A percentile compares a stretch with the other conserved stretches of the same genome.
Conservation (phyloP, 2,888 invertebrate genomes). For the Elgonia sp. region DNA sequence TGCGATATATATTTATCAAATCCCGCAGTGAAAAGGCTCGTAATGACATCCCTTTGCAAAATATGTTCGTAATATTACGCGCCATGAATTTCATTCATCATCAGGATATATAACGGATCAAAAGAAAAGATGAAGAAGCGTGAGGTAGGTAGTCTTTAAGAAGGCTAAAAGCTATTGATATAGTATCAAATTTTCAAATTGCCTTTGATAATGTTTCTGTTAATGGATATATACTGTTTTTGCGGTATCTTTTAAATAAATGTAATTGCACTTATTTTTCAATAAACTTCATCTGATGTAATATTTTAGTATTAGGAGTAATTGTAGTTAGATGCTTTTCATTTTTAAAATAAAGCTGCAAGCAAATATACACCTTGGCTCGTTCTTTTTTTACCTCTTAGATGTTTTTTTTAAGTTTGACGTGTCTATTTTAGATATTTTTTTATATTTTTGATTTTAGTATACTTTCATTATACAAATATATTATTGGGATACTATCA, state of each 20-base stretch:
- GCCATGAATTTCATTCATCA: slow-evolving; percentile 68
- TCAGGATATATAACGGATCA: slow-evolving; percentile 78
- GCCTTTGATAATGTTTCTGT: background rate
- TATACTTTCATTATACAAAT: no score
- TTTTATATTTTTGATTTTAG: no score
- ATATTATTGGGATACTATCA: background rate
- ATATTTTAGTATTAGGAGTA: no score
- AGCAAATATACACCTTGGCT: no score
- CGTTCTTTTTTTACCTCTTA: no score
- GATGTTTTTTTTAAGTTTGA: no score
- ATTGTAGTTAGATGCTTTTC: no score
- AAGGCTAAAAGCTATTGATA: slow-evolving; percentile 82
- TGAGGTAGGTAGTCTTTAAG: slow-evolving; percentile 73
- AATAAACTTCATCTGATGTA: no score
- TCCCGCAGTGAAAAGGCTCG: slow-evolving; percentile 47
- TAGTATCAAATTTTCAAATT: slow-evolving; percentile 21
- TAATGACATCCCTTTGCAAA: slow-evolving; percentile 72
- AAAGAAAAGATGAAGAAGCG: slow-evolving; percentile 78
- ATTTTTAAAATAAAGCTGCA: no score
- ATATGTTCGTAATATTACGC: slow-evolving; percentile 80
- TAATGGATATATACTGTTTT: background rate
- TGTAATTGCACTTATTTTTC: no score
- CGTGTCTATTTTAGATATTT: no score
- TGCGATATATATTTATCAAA: slow-evolving; percentile 64
- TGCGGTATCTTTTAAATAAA: background rate